phyloP scores from a whole-genome alignment of 2,888 invertebrate species.

The Pseudococcus longispinus region DNA sequence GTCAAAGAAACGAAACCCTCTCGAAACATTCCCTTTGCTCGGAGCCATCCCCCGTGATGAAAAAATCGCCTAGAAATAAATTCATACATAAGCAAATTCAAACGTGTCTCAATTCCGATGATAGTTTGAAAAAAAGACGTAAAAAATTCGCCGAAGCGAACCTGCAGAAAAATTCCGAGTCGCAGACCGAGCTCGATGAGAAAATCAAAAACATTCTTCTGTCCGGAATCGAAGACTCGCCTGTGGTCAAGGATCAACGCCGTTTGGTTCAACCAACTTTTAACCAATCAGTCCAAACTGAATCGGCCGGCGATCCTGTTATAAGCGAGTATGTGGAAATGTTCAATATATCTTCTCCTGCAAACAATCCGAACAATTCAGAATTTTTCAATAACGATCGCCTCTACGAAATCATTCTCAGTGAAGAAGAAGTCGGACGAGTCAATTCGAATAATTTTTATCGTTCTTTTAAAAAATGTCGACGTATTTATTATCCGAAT shows the following conservation, averaged over 20 bases:
- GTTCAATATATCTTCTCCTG: background rate
- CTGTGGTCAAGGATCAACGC: background rate
- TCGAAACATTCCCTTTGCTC: slow-evolving; percentile 52
- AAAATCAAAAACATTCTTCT: slow-evolving; percentile 55
- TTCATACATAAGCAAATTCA: slow-evolving; percentile 57
- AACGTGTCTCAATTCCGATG: slow-evolving; percentile 56
- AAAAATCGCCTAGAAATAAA: slow-evolving; percentile 12
- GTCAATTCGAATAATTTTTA: slow-evolving; percentile 28
- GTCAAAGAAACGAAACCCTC: slow-evolving; percentile 44
- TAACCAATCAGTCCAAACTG: slow-evolving; percentile 15
- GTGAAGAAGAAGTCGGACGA: slow-evolving; percentile 45
- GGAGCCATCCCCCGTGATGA: background rate
- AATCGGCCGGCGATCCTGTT: background rate
- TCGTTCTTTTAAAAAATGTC: slow-evolving; percentile 28
- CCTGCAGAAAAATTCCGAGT: background rate
- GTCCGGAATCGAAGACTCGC: slow-evolving; percentile 21
- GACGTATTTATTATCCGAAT: slow-evolving; percentile 39
- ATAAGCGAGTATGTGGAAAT: slow-evolving; percentile 31
- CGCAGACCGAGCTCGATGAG: slow-evolving; percentile 55
- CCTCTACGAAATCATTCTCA: slow-evolving; percentile 35
- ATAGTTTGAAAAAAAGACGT: slow-evolving; percentile 55
- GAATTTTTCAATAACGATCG: background rate
- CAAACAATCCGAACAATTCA: background rate
- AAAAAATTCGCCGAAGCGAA: background rate
- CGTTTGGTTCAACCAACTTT: background rate